Evolutionary conservation across 2,888 invertebrate species (phyloP), one percentile per base, ranked within the genome.

Genomic region (Tipula lateralis): DNA sequence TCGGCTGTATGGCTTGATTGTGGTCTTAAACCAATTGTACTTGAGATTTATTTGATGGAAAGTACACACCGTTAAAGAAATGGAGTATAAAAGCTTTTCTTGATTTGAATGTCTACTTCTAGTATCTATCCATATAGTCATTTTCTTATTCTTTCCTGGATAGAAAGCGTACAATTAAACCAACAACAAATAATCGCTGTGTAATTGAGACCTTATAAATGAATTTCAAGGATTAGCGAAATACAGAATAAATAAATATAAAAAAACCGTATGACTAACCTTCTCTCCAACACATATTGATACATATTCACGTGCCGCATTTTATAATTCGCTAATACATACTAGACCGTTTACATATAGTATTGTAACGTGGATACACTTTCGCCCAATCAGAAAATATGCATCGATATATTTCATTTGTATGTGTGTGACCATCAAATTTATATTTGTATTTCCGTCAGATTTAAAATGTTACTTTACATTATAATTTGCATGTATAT

Each of bases 171-270:
- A 66, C 66, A 66, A 66, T 66, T 66, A 66, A 66, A 24, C 19
- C 66, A 66, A 66, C 66, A 66, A 24, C 66, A 66, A 16, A 66
- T 66, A 44, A 66, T 66, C 19, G 66, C 24, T 9, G 7, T 66
- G 24, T 66, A 66, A 66, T 66, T 66, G 66, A 66, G 66, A 66
- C 66, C 66, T 66, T 66, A 66, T 66, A 66, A 66, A 66, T 66
- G 66, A 66, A 66, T 66, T 66, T 66, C 66, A 66, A 66, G 66
- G 66, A 66, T 66, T 66, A 66, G 24, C 66, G 66, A 66, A 66
- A 66, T 66, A 66, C 66, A 66, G 66, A 66, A 66, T 66, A 66
- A 66, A 66, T 24, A 66, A 66, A 19, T 39, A 5, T 36, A 6
- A 36, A 36, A 36, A 44, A 44, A 44, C 3, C 6, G 66, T 66